These are phyloP conservation scores for Machaerirhynchus nigripectus DNA, from an alignment of 2,113 vertebrate genomes.

Conservation along the genomic window DNA sequence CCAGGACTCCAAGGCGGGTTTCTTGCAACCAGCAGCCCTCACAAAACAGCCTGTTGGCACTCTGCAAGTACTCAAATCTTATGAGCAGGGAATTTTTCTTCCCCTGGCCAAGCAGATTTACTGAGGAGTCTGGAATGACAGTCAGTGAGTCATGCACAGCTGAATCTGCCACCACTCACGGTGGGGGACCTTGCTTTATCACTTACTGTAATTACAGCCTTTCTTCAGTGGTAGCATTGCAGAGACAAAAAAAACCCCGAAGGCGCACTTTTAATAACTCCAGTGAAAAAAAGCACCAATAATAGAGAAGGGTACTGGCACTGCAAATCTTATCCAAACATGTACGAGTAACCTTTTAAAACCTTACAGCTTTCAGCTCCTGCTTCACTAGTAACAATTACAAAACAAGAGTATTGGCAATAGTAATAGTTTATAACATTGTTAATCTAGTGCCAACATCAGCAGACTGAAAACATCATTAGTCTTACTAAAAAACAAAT, in stretches of 20 bases:
- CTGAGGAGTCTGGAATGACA: not conserved
- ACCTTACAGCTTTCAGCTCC: not conserved
- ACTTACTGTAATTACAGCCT: not conserved
- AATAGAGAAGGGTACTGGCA: slow-evolving; percentile 1
- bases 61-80: not conserved
- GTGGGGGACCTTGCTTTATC: not conserved
- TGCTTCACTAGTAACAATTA: not conserved
- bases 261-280: not conserved
- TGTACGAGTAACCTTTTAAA: slow-evolving; percentile 4
- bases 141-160: not conserved
- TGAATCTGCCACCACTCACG: not conserved
- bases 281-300: slow-evolving; percentile 39
- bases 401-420: not conserved
- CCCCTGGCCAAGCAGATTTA: not conserved
- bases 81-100: not conserved
- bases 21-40: not conserved
- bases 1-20: not conserved
- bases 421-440: not conserved
- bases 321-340: slow-evolving; percentile 28
- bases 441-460: not conserved
- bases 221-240: not conserved
- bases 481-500: not conserved
- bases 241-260: not conserved
- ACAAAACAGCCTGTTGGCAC: not conserved
- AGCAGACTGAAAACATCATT: not conserved